Evolutionary conservation across 1,140 invertebrate species (phyloP).

Genomic region (Cydia strobilella): DNA sequence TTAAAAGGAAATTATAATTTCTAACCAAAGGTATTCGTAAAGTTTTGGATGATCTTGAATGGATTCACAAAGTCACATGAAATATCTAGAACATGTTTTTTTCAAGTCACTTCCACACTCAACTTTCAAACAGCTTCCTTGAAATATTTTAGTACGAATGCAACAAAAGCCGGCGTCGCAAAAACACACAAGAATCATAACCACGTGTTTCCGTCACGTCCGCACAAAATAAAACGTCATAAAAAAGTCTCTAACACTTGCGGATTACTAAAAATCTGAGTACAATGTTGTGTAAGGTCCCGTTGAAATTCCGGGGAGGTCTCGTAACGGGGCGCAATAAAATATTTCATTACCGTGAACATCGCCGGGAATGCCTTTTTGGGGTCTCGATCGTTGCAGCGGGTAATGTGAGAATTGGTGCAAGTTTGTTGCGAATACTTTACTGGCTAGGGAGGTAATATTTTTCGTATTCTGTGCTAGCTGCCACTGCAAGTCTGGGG

Average conservation of each 20-base stretch:
- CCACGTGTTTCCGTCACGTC: slow-evolving; percentile 16
- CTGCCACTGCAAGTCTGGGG: neutral
- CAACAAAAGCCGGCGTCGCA: neutral
- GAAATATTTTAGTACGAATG: neutral
- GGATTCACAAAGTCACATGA: no score
- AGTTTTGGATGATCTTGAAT: no score
- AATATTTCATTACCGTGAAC: slow-evolving; percentile 30
- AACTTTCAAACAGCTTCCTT: neutral
- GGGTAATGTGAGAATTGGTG: slow-evolving; percentile 21
- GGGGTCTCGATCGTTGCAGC: slow-evolving; percentile 12
- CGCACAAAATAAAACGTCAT: slow-evolving; percentile 27
- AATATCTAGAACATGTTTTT: no score
- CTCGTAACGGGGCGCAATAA: slow-evolving; percentile 22
- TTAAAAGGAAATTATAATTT: no score
- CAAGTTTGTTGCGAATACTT: slow-evolving; percentile 28
- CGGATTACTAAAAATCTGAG: slow-evolving; percentile 32
- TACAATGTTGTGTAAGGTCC: slow-evolving; percentile 32
- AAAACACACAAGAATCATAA: slow-evolving; percentile 11
- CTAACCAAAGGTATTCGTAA: no score
- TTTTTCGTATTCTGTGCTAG: neutral
- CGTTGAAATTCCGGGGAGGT: slow-evolving; percentile 20
- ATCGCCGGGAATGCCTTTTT: slow-evolving; percentile 24
- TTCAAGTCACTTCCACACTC: neutral
- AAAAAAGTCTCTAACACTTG: slow-evolving; percentile 31
- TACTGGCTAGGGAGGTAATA: neutral